Conservation (phyloP, 1,140 invertebrate species). For the Phocides pigmalion region DNA sequence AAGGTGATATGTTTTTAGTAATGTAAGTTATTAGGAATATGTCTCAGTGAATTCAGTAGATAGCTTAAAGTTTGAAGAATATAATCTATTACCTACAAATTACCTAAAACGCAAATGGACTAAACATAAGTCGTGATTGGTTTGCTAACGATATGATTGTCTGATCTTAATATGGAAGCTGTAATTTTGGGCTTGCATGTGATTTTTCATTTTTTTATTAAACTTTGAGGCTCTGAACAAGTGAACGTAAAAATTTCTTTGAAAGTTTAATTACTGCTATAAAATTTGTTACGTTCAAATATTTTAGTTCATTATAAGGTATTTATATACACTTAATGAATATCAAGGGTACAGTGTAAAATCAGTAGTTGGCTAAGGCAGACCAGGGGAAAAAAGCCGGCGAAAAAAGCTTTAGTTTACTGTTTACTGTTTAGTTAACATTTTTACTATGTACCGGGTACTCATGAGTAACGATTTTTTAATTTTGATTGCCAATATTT, state of each 20-base stretch:
- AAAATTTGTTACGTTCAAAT: too few species aligned
- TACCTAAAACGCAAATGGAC: slow-evolving; percentile 15
- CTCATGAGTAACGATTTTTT: too few species aligned
- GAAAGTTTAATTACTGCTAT: background rate
- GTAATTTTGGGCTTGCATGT: slow-evolving; percentile 17
- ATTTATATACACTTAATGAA: too few species aligned
- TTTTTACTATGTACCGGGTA: too few species aligned
- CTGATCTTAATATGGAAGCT: background rate
- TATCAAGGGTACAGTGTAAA: too few species aligned
- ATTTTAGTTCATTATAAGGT: too few species aligned
- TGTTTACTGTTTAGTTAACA: too few species aligned
- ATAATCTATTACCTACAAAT: background rate
- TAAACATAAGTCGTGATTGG: slow-evolving; percentile 3
- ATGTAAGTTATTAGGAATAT: background rate
- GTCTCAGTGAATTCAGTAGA: background rate
- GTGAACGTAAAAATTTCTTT: background rate
- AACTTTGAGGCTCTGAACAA: background rate
- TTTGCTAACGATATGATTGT: background rate
- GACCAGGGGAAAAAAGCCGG: too few species aligned
- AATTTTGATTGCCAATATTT: too few species aligned
- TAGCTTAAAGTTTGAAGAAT: slow-evolving; percentile 9
- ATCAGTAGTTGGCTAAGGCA: too few species aligned
- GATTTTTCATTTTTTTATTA: background rate
- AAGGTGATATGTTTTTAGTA: background rate
- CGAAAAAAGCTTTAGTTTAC: too few species aligned